Conservation (phyloP, 2,888 invertebrate genomes). For the Caenorhabditis panamensis region DNA sequence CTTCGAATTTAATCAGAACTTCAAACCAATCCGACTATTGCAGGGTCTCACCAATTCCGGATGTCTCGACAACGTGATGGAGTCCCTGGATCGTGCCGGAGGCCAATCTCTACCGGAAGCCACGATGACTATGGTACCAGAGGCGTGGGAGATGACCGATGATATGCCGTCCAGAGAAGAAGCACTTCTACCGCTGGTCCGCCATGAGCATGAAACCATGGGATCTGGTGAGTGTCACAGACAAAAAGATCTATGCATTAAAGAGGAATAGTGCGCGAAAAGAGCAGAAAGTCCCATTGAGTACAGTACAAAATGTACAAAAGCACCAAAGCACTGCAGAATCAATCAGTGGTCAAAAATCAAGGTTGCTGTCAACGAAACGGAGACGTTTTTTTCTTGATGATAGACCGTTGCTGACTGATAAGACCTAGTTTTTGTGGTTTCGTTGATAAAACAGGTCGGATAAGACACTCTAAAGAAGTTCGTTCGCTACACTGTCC, state of each 20-base stretch:
- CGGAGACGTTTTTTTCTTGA: too few species aligned
- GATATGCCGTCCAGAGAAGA: conserved; percentile 92
- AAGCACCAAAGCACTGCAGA: too few species aligned
- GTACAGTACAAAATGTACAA: too few species aligned
- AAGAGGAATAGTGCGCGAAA: conserved; percentile 13
- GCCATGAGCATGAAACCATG: conserved; percentile 98
- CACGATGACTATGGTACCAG: conserved; percentile 94
- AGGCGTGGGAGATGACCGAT: conserved; percentile 82
- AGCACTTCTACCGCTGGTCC: conserved; percentile 98
- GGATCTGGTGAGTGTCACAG: conserved; percentile 85
- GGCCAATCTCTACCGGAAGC: conserved; percentile 93
- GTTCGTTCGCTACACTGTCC: too few species aligned
- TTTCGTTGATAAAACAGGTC: too few species aligned
- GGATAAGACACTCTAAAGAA: too few species aligned
- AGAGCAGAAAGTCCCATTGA: too few species aligned
- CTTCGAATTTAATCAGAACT: neutral
- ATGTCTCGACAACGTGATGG: conserved; percentile 96
- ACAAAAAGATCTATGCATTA: conserved; percentile 19
- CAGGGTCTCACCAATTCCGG: conserved; percentile 96
- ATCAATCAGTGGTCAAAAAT: too few species aligned
- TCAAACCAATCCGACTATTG: neutral
- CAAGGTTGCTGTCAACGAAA: too few species aligned
- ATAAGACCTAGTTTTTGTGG: too few species aligned
- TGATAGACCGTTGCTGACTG: too few species aligned
- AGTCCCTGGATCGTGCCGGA: conserved; percentile 95